phyloP scores from a whole-genome alignment of 2,113 vertebrate genomes.

The Chionis minor region DNA sequence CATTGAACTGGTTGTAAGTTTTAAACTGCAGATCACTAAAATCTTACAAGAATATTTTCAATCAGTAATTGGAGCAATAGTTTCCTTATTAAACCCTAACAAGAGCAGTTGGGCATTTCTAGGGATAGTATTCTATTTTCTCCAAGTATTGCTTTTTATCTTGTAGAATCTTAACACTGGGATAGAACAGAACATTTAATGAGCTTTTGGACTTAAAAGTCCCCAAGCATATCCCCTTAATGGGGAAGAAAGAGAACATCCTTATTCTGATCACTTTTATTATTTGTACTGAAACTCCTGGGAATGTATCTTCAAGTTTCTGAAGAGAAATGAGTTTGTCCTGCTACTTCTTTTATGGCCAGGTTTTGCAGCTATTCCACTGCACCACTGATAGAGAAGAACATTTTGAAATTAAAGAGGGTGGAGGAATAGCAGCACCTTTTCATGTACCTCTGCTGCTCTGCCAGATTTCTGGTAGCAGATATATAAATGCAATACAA shows the following conservation, averaged over 20 bases:
- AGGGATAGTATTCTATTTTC: not conserved
- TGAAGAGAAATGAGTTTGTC: not conserved
- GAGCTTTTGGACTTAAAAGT: slow-evolving; percentile 22
- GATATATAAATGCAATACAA: not conserved
- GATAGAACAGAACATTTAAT: slow-evolving; percentile 1
- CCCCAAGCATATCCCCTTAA: not conserved
- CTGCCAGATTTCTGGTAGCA: not conserved
- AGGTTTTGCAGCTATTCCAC: not conserved
- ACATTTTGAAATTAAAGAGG: not conserved
- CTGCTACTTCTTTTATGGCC: not conserved
- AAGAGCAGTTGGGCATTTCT: not conserved
- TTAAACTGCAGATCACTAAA: not conserved
- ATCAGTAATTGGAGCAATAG: not conserved
- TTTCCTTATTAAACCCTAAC: not conserved
- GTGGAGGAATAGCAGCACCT: not conserved
- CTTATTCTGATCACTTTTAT: not conserved
- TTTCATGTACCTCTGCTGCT: not conserved
- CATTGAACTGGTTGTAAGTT: not conserved
- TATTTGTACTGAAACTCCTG: not conserved
- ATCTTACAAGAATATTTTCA: not conserved
- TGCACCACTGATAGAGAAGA: not conserved
- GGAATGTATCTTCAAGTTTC: not conserved
- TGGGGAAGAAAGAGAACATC: slow-evolving; percentile 4
- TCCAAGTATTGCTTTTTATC: not conserved
- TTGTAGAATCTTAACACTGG: not conserved